Percentiles rank a stretch among this genome's conserved stretches.
Evolutionary conservation across 2,797 vertebrate genomes (phyloP).

Genomic region (Acanthornis magna): DNA sequence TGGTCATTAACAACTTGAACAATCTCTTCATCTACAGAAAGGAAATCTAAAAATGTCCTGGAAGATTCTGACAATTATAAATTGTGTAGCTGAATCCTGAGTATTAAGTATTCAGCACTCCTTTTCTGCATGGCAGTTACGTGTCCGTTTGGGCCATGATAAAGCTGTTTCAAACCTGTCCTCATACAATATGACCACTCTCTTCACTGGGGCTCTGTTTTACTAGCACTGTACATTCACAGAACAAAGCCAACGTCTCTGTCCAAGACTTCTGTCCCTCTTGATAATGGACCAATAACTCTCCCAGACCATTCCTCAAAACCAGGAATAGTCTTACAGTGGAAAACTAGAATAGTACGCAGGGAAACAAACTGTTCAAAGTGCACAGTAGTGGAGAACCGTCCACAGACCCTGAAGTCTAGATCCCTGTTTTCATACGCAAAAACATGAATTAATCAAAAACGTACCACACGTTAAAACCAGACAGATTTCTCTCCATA

Average conservation of each 20-base stretch:
- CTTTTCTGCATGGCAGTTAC: background rate
- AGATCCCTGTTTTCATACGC: background rate
- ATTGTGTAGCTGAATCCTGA: background rate
- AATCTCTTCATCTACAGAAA: background rate
- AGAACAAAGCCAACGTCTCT: background rate
- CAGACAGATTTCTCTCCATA: constrained; percentile 42
- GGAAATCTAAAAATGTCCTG: background rate
- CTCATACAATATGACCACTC: background rate
- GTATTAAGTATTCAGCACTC: background rate
- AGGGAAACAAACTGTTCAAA: background rate
- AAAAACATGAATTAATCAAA: background rate
- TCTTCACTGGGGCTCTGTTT: background rate
- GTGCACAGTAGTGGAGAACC: background rate
- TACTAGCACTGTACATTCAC: background rate
- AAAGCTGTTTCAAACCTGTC: background rate
- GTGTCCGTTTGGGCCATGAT: background rate
- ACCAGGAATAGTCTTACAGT: background rate
- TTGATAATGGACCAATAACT: background rate
- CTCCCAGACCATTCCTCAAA: background rate
- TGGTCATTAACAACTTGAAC: background rate
- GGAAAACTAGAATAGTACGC: background rate
- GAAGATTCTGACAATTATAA: background rate
- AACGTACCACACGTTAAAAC: background rate
- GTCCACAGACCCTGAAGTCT: background rate
- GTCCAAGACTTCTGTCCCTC: background rate